phyloP scores from a whole-genome alignment of 2,888 invertebrate genomes.

The Hypena proboscidalis region DNA sequence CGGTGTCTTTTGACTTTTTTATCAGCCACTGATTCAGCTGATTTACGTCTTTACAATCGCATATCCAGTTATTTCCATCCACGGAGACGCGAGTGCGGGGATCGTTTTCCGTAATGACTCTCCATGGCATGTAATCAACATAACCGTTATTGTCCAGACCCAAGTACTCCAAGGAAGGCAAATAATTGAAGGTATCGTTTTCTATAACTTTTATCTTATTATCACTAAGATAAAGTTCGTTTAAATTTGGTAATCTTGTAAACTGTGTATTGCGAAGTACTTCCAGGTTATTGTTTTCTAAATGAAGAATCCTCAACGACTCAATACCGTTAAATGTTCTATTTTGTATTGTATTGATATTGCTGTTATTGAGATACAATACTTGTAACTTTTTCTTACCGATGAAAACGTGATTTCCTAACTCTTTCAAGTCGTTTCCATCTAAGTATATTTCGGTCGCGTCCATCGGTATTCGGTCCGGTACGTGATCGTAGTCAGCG shows the following conservation, averaged over 20 bases:
- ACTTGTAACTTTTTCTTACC: constrained; percentile 93
- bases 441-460: constrained; percentile 95
- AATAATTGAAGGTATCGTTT: constrained; percentile 90
- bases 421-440: constrained; percentile 91
- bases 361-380: constrained; percentile 91
- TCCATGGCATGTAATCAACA: constrained; percentile 91
- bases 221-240: constrained; percentile 91
- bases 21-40: constrained; percentile 89
- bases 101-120: constrained; percentile 88
- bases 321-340: constrained; percentile 93
- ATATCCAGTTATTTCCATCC: constrained; percentile 93
- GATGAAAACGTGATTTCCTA: constrained; percentile 94
- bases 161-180: constrained; percentile 89
- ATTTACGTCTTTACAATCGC: constrained; percentile 90
- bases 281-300: constrained; percentile 90
- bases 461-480: constrained; percentile 94
- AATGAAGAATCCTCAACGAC: constrained; percentile 89
- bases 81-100: constrained; percentile 89
- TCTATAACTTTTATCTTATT: constrained; percentile 90
- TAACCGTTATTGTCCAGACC: constrained; percentile 92
- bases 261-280: constrained; percentile 91
- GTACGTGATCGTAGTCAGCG: constrained; percentile 90
- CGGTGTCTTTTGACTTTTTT: constrained; percentile 88
- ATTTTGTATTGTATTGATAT: constrained; percentile 91
- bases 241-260: constrained; percentile 89